Conservation (phyloP, 2,113 vertebrate species). For the Saguinus imperator region DNA sequence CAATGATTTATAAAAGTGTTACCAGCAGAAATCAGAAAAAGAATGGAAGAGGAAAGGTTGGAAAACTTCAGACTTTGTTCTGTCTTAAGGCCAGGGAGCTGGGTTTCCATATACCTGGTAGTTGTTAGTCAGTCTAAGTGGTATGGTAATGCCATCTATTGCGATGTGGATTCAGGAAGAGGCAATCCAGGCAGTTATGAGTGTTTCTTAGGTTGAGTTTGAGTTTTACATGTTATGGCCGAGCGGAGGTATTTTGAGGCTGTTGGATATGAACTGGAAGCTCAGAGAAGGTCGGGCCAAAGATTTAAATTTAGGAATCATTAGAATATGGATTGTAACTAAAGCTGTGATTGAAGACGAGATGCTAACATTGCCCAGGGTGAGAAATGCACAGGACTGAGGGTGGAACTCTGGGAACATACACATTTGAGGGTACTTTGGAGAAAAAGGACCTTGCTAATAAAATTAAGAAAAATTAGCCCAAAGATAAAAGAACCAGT, state of each 20-base stretch:
- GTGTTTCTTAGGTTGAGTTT: too few species aligned
- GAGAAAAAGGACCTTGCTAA: background rate
- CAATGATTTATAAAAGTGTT: background rate
- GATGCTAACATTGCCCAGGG: background rate
- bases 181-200: too few species aligned
- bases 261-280: background rate
- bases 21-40: background rate
- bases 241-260: background rate
- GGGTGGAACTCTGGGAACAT: background rate
- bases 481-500: background rate
- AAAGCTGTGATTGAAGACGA: background rate
- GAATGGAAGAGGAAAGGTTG: background rate
- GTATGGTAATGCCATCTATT: background rate
- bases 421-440: background rate
- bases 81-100: background rate
- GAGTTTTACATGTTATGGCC: background rate
- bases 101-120: background rate
- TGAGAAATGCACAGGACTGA: background rate
- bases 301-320: background rate
- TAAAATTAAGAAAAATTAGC: background rate
- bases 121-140: background rate
- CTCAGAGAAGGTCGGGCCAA: background rate
- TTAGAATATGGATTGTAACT: background rate
- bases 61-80: background rate
- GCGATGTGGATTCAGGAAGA: background rate